phyloP scores from a whole-genome alignment of 2,113 vertebrate species.

The Ia io region DNA sequence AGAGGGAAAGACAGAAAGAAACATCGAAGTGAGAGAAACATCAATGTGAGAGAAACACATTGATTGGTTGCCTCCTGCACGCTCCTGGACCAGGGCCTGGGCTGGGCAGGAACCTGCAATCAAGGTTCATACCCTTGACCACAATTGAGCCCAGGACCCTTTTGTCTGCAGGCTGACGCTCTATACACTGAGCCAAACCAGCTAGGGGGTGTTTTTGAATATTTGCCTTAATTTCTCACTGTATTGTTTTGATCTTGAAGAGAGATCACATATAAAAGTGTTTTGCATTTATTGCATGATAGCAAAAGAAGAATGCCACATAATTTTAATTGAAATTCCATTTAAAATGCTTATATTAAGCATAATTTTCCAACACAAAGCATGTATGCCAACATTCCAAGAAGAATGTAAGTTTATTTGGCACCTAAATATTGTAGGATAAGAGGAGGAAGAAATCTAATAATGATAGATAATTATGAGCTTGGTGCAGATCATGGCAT shows the following conservation, averaged over 20 bases:
- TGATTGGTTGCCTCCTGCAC: too few relatives aligned
- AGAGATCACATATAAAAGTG: background rate
- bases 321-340: background rate
- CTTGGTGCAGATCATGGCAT: background rate
- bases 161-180: too few relatives aligned
- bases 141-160: too few relatives aligned
- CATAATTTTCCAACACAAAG: background rate
- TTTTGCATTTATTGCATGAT: background rate
- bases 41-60: too few relatives aligned
- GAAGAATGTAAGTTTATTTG: background rate
- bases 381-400: background rate
- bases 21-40: too few relatives aligned
- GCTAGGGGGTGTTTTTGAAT: background rate
- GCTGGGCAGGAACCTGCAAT: too few relatives aligned
- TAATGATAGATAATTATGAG: background rate
- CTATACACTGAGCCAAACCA: too few relatives aligned
- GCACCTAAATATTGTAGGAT: background rate
- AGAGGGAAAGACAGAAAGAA: too few relatives aligned
- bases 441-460: background rate
- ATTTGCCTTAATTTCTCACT: background rate
- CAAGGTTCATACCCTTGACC: too few relatives aligned
- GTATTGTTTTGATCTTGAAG: background rate
- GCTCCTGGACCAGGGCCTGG: too few relatives aligned
- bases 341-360: background rate
- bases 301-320: background rate